phyloP scores from a whole-genome alignment of 2,888 invertebrate species.

The Norana najaformis region DNA sequence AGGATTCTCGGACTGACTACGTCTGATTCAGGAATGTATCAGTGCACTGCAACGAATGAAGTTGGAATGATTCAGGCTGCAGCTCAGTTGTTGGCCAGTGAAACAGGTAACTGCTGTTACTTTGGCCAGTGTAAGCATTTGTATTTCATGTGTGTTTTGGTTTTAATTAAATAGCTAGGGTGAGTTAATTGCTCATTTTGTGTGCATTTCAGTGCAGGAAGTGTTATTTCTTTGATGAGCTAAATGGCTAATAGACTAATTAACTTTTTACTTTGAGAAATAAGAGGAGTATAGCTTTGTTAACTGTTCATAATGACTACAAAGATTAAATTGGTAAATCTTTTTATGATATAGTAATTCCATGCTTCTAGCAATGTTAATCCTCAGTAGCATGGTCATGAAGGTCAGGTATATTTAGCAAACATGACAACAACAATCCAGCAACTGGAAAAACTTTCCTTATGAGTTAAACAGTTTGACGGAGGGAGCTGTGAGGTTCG shows the following conservation, averaged over 20 bases:
- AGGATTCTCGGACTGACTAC: conserved; percentile 85
- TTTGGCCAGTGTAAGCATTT: background rate
- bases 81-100: conserved; percentile 47
- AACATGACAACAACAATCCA: background rate
- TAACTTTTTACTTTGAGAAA: background rate
- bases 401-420: background rate
- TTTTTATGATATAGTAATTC: background rate
- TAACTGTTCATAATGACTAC: background rate
- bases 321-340: background rate
- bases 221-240: background rate
- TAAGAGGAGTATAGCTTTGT: background rate
- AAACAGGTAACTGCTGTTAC: background rate
- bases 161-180: background rate
- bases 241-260: background rate
- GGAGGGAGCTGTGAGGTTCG: background rate
- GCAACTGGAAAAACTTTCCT: background rate
- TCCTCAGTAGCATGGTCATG: background rate
- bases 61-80: conserved; percentile 76
- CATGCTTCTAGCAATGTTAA: background rate
- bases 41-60: conserved; percentile 84
- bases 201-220: background rate
- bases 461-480: background rate
- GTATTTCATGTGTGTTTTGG: background rate
- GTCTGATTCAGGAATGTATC: conserved; percentile 90
- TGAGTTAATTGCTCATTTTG: background rate